A percentile compares a stretch with the other conserved stretches of the same genome.
These are phyloP conservation scores for Xenops minutus DNA, from an alignment of 2,797 vertebrate genomes.

Conservation along the genomic window DNA sequence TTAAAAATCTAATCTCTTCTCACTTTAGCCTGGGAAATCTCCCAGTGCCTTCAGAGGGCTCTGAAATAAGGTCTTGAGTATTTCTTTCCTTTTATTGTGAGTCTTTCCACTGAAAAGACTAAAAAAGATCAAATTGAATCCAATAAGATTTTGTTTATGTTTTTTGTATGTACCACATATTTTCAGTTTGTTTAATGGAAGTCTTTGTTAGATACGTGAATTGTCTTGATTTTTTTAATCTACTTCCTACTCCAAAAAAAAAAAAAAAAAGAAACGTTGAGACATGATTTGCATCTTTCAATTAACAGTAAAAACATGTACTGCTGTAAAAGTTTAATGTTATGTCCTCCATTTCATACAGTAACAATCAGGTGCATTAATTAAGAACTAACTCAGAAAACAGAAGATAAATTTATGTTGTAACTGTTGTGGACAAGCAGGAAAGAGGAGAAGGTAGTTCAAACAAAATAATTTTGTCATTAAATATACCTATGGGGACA, in stretches of 20 bases:
- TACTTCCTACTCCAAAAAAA: not conserved
- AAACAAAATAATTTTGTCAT: not conserved
- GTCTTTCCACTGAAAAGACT: not conserved
- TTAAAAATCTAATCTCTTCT: constrained; percentile 33
- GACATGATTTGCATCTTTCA: not conserved
- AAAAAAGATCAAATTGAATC: not conserved
- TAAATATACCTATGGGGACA: not conserved
- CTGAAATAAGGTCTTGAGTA: not conserved
- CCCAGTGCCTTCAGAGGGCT: not conserved
- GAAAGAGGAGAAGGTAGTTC: not conserved
- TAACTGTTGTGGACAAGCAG: not conserved
- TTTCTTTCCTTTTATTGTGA: not conserved
- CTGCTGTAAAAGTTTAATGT: not conserved
- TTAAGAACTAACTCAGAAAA: not conserved
- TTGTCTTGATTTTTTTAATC: not conserved
- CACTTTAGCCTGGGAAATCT: constrained; percentile 12
- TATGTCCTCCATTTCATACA: not conserved
- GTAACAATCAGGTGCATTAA: not conserved
- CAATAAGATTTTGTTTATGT: not conserved
- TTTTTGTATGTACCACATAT: not conserved
- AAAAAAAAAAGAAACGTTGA: not conserved
- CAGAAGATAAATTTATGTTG: not conserved
- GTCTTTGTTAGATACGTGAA: not conserved
- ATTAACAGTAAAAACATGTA: not conserved
- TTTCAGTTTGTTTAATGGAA: not conserved